Base-by-base conservation (phyloP, 2,888 invertebrate genomes). In the Lamellibrachia satsuma region DNA sequence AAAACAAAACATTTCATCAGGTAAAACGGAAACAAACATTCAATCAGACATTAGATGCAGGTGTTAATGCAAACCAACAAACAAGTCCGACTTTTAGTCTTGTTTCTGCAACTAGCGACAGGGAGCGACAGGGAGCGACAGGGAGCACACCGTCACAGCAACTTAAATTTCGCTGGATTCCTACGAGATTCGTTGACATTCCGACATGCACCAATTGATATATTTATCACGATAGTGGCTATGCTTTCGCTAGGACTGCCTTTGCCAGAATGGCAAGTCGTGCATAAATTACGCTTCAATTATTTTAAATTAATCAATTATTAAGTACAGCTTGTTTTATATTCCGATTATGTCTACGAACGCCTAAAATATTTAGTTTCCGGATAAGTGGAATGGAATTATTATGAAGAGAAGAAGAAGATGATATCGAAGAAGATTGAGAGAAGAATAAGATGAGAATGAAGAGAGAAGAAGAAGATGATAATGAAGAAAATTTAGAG, bases 71-170 rank as follows among this genome's bases (percentile, higher is more conserved):
- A 91, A 52, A 52, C 52, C 51, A 52, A n/a, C 11, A 91, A 52
- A 39, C 52, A 55, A 52, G n/a, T 11, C 52, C 55, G 52, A 91
- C 39, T 91, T 39, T 2, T 91, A 9, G 22, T n/a, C 91, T 91
- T 55, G 52, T 75, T 22, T 22, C 3, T 75, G 15, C 22, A 15
- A 75, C 4, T 75, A 75, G 75, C 75, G 22, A 3, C n/a, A 91
- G 93, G 39, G 39, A 39, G 39, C 39, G 39, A 39, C 39, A 39
- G 39, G 39, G 39, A 75, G 75, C 75, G 22, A 3, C n/a, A 91
- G 93, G 93, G 93, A 93, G 93, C 93, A 39, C n/a, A 52, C 55
- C 92, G 91, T 93, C 92, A 93, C 93, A 93, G 92, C 93, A 90
- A 93, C 93, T 93, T 93, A 91, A 93, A 93, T 93, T 93, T 93